Base-by-base conservation (phyloP, 2,888 invertebrate genomes). In the Phymatocera aterrima region DNA sequence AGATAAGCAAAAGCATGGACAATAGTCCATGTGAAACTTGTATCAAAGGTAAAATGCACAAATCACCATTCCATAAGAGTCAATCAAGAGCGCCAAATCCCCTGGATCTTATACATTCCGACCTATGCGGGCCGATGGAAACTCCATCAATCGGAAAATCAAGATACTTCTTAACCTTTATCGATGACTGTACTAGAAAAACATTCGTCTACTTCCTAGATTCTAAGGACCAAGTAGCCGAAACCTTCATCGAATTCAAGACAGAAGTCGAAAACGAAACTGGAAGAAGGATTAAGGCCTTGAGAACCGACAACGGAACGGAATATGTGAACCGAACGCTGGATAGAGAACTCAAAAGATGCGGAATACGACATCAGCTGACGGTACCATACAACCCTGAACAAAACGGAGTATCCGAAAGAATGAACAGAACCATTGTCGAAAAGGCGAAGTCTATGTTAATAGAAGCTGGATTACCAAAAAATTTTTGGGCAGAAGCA, bases 101-200 rank as follows among this genome's bases (percentile, higher is more conserved):
- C 28, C 77, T 90, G 37, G 85, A 88, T 65, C 24, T 87, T 34
- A 77, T 90, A 1, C 88, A 89, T 77, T 77, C 86, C 3, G 89
- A 89, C 85, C 87, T 74, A n/a, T n/a, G n/a, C n/a, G n/a, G n/a
- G n/a, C n/a, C n/a, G n/a, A n/a, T n/a, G n/a, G n/a, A n/a, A n/a
- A 81, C 77, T 3, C 18, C 60, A 15, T 90, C 89, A 1, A 64
- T 84, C 4, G 87, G 86, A 8, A 85, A 87, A 5, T 81, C 83
- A 1, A 86, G 80, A 74, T 90, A 90, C 51, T 78, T 82, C 8
- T 57, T 81, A 2, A 80, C 72, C 0, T 82, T 84, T 21, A 80
- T 82, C 3, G 82, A 83, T 54, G 82, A 83, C 65, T 77, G 77
- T 46, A 79, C 81, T 0, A 72, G 81, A 40, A 82, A 77, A 57